These are phyloP conservation scores for Alviniconcha strummeri DNA, from an alignment of 2,888 invertebrate species.

Conservation along the genomic window DNA sequence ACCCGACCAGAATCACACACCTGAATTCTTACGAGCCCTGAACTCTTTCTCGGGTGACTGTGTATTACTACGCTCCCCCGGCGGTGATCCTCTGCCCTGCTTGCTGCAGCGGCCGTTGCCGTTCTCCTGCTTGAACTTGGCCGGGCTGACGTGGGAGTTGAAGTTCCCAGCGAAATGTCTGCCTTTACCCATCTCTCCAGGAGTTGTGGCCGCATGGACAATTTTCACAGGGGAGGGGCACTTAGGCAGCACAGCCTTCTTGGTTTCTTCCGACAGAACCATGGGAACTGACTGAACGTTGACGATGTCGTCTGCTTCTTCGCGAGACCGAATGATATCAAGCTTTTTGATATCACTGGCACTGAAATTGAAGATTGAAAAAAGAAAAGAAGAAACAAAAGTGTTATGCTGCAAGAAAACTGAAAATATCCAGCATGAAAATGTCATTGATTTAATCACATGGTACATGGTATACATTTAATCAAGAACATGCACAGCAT, in stretches of 20 bases:
- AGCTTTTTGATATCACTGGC: conserved; percentile 85
- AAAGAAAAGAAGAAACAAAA: background rate
- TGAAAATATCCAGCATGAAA: too few relatives aligned
- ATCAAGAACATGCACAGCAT: too few relatives aligned
- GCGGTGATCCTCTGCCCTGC: conserved; percentile 23
- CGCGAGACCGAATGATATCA: conserved; percentile 80
- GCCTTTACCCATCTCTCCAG: background rate
- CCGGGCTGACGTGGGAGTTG: background rate
- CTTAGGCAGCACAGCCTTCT: conserved; percentile 49
- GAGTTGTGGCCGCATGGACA: conserved; percentile 42
- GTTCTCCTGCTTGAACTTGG: background rate
- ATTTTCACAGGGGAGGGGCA: conserved; percentile 62
- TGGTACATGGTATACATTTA: too few relatives aligned
- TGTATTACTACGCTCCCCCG: conserved; percentile 18
- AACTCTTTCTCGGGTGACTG: conserved; percentile 42
- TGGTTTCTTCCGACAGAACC: conserved; percentile 61
- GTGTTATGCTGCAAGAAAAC: too few relatives aligned
- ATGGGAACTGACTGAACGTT: conserved; percentile 62
- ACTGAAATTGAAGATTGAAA: conserved; percentile 74
- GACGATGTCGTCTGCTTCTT: conserved; percentile 69
- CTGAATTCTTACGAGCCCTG: conserved; percentile 56
- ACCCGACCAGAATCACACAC: conserved; percentile 35
- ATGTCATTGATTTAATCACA: too few relatives aligned
- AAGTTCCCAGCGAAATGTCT: conserved; percentile 9
- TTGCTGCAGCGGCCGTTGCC: background rate